These are phyloP conservation scores for Phylloscopus collybita DNA, from an alignment of 2,797 vertebrate species.

Conservation along the genomic window DNA sequence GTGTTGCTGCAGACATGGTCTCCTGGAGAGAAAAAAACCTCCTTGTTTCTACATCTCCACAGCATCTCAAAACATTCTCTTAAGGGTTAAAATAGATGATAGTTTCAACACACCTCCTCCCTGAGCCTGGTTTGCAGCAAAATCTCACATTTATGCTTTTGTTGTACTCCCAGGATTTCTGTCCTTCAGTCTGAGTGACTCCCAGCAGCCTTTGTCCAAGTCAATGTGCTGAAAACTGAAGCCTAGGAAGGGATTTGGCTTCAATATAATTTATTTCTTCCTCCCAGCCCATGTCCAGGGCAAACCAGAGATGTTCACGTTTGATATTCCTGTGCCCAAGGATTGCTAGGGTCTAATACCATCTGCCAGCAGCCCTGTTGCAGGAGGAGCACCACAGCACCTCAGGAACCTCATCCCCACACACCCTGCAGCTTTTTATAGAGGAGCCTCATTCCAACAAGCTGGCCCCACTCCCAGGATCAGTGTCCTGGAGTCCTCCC, in stretches of 20 bases:
- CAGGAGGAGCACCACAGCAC: background rate
- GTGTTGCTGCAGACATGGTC: rapidly evolving
- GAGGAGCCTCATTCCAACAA: background rate
- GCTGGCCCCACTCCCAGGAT: background rate
- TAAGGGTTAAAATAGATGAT: background rate
- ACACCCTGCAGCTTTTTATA: background rate
- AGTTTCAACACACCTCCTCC: background rate
- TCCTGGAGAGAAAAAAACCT: background rate
- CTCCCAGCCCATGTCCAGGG: background rate
- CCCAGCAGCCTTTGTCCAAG: background rate
- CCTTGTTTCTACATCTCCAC: background rate
- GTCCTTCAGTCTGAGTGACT: background rate
- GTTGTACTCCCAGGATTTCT: background rate
- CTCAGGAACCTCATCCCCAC: rapidly evolving
- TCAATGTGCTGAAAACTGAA: background rate
- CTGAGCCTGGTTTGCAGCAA: background rate
- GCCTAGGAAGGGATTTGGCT: background rate
- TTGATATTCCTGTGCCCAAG: background rate
- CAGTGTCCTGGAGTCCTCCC: background rate
- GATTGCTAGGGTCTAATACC: background rate
- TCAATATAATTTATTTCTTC: background rate
- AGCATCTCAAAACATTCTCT: background rate
- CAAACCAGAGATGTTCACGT: rapidly evolving
- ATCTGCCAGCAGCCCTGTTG: background rate
- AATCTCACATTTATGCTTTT: background rate